Evolutionary conservation across 2,113 vertebrate species (phyloP), one percentile per base, ranked within the genome.

Genomic region (Cyanistes caeruleus): DNA sequence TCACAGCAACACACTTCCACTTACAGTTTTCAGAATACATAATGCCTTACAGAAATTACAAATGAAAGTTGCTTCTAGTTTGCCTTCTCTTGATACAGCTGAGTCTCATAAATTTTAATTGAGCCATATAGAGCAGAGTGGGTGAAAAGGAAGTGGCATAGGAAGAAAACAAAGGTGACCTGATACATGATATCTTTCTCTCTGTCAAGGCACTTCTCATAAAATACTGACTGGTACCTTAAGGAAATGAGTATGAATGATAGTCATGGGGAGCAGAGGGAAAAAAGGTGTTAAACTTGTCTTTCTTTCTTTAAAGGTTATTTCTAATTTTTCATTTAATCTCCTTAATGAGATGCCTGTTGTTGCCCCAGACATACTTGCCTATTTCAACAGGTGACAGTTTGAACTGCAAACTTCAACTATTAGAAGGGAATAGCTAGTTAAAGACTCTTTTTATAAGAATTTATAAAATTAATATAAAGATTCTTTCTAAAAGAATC

Each of bases 251-350:
- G 9, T n/a, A n/a, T 91, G 83, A 96, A 56, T 74, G 77, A 87
- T 21, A 94, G 85, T 43, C 20, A 51, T 18, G n/a, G 43, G 30
- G 74, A 95, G 49, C 63, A 91, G 65, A 73, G 55, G n/a, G 65
- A 96, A 91, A 93, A 92, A 92, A 89, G 46, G 85, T 58, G 70
- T 76, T 96, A 96, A 97, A 94, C 74, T 84, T 85, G 46, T 53
- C 73, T 86, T 94, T 90, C 75, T 87, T 96, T 55, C 64, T 94
- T 90, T 90, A 97, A 89, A 94, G 62, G 89, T 97, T 98, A 93
- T 86, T 87, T 97, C 89, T 94, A 92, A 94, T 87, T 91, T 88
- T 94, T 87, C 53, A 84, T 79, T 94, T 94, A 80, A 94, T 95
- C 56, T 91, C n/a, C 21, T 84, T 96, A 95, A 95, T 33, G 20